Evolutionary conservation across 2,797 vertebrate species (phyloP).

Genomic region (Sebastes wilsoni): DNA sequence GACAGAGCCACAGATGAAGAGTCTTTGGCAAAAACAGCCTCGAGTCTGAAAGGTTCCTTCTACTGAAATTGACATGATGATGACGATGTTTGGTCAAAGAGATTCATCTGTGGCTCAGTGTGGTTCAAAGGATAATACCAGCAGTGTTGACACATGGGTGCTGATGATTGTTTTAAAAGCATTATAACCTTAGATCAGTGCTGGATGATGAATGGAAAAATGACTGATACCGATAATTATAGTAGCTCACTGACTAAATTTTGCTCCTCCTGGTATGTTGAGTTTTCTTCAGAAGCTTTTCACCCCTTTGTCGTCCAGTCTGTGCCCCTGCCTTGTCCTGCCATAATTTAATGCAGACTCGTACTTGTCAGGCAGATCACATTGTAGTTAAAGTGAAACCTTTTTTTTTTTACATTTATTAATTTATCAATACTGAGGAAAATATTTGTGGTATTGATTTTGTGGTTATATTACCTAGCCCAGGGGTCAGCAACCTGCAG

Average conservation of each 20-base stretch:
- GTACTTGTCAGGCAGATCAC: neutral
- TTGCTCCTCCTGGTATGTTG: neutral
- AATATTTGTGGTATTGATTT: neutral
- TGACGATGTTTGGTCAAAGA: slow-evolving; percentile 49
- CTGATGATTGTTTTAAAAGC: slow-evolving; percentile 12
- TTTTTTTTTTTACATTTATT: neutral
- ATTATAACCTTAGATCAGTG: neutral
- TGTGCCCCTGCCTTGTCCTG: neutral
- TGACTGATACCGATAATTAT: neutral
- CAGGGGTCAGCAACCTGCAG: no score
- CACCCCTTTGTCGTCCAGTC: neutral
- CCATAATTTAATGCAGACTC: neutral
- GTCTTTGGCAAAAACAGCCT: slow-evolving; percentile 47
- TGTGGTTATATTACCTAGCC: neutral
- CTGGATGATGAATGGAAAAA: neutral
- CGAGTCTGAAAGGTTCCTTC: slow-evolving; percentile 12
- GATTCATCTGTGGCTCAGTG: slow-evolving; percentile 73
- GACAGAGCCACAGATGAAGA: slow-evolving; percentile 71
- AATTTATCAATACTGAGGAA: neutral
- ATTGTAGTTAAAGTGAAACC: neutral
- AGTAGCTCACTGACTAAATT: neutral
- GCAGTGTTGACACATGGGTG: slow-evolving; percentile 61
- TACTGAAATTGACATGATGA: slow-evolving; percentile 19
- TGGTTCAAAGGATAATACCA: slow-evolving; percentile 75
- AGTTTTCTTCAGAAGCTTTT: neutral